Evolutionary conservation across 2,888 invertebrate species (phyloP).

Genomic region (Strigamia crassipes): DNA sequence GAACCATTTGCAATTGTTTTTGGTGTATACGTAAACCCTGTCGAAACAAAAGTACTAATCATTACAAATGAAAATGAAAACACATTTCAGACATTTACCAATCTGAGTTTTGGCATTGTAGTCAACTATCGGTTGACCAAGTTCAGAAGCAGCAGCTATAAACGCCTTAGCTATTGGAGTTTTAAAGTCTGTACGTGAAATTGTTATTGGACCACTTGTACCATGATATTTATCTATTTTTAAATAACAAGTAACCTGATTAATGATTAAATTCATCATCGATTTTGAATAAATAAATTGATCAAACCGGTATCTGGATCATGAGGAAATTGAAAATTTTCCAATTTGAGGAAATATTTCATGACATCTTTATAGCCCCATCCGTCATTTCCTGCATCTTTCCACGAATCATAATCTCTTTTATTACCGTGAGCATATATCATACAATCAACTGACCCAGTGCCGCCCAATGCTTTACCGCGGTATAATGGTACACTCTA

Average conservation of each 20-base stretch:
- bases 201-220: too few relatives aligned
- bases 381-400: too few relatives aligned
- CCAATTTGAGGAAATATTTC: not conserved
- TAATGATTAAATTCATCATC: too few relatives aligned
- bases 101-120: not conserved
- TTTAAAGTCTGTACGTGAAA: too few relatives aligned
- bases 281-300: not conserved
- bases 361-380: not conserved
- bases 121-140: not conserved
- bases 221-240: too few relatives aligned
- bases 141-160: not conserved
- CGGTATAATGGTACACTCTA: not conserved
- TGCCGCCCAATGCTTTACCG: not conserved
- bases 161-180: too few relatives aligned
- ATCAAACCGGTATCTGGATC: not conserved
- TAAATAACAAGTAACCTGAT: too few relatives aligned
- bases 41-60: not conserved
- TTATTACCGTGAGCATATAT: slow-evolving; percentile 75
- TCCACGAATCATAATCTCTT: slow-evolving; percentile 60
- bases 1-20: not conserved
- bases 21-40: not conserved
- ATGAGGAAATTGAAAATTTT: not conserved
- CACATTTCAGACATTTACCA: too few relatives aligned
- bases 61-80: too few relatives aligned
- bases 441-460: not conserved